Evolutionary conservation across 2,797 vertebrate species (phyloP).

Genomic region (Oreortyx pictus): DNA sequence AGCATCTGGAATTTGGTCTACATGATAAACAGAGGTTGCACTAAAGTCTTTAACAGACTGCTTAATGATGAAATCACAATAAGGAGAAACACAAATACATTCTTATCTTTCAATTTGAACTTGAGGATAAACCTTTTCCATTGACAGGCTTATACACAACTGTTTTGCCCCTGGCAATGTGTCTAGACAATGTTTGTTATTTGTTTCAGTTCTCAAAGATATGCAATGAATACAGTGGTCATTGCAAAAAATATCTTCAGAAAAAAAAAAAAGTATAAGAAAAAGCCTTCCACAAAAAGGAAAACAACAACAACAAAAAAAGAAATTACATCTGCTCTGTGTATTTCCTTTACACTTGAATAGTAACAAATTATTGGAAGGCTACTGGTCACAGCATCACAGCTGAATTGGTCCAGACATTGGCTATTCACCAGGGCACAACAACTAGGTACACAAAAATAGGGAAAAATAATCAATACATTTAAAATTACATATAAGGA

Average conservation of each 20-base stretch:
- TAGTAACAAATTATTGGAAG: background rate
- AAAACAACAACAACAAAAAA: background rate
- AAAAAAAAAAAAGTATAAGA: background rate
- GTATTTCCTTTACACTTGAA: background rate
- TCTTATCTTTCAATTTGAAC: slow-evolving; percentile 64
- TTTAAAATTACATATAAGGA: background rate
- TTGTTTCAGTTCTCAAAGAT: slow-evolving; percentile 37
- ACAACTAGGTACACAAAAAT: background rate
- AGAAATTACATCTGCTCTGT: background rate
- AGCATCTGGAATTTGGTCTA: slow-evolving; percentile 6
- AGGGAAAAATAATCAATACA: background rate
- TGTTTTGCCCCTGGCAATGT: slow-evolving; percentile 63
- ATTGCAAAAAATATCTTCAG: background rate
- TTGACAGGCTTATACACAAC: slow-evolving; percentile 41
- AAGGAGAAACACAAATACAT: slow-evolving; percentile 33
- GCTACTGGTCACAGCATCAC: background rate
- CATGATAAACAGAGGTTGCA: slow-evolving; percentile 6
- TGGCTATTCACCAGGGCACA: background rate
- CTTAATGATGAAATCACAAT: slow-evolving; percentile 59
- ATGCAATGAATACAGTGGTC: background rate
- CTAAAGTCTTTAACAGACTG: slow-evolving; percentile 28
- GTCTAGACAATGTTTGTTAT: slow-evolving; percentile 68
- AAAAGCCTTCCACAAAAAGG: background rate
- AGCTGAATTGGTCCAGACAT: background rate
- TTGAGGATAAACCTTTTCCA: slow-evolving; percentile 46